Evolutionary conservation across 2,888 invertebrate species (phyloP).

Genomic region (Drosophila koepferae): DNA sequence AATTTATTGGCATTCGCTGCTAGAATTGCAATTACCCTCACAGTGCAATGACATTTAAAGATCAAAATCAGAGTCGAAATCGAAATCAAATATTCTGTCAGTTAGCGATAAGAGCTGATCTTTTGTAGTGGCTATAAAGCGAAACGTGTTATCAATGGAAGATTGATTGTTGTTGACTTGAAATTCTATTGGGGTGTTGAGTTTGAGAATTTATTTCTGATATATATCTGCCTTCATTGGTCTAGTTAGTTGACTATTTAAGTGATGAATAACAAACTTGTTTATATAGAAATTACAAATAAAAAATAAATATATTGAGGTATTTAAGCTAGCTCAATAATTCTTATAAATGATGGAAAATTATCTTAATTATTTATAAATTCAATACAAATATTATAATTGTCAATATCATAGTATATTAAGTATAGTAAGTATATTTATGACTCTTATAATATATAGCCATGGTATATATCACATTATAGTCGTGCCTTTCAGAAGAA

Average conservation of each 20-base stretch:
- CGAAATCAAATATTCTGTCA: conserved; percentile 41
- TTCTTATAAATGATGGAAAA: background rate
- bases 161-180: conserved; percentile 12
- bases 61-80: conserved; percentile 33
- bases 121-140: conserved; percentile 4
- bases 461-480: background rate
- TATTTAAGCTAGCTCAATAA: background rate
- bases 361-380: rapidly evolving
- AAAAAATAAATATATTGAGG: too few species aligned
- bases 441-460: background rate
- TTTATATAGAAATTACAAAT: background rate
- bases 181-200: background rate
- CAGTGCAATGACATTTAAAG: conserved; percentile 49
- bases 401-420: background rate
- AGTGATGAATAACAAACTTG: background rate
- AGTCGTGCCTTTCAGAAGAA: background rate
- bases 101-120: conserved; percentile 12
- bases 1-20: conserved; percentile 62
- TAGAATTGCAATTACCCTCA: conserved; percentile 42
- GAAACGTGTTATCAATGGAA: conserved; percentile 5
- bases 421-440: background rate
- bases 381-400: background rate
- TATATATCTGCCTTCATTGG: background rate
- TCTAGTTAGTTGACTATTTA: background rate
- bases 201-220: background rate